A percentile compares a stretch with the other conserved stretches of the same genome.
phyloP scores from a whole-genome alignment of 2,888 invertebrate genomes.

The Peribatodes rhomboidaria region DNA sequence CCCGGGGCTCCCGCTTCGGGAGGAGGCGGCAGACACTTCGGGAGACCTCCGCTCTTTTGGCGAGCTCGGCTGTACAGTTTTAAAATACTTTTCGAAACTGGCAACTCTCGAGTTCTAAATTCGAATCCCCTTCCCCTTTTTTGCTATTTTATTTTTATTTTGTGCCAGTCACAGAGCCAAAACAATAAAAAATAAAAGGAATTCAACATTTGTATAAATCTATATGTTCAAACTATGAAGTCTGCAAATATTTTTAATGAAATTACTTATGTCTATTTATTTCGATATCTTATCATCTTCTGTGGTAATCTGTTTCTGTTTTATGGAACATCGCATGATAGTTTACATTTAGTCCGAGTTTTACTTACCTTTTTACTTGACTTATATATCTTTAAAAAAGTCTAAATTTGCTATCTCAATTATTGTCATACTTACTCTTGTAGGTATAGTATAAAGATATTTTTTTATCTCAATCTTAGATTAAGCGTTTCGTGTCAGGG shows the following conservation, averaged over 20 bases:
- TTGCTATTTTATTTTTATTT: too few species aligned
- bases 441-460: not conserved
- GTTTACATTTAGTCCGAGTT: constrained; percentile 19
- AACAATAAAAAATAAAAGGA: constrained; percentile 64
- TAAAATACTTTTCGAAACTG: constrained; percentile 43
- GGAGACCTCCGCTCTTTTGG: constrained; percentile 70
- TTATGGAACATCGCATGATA: constrained; percentile 12
- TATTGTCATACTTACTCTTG: not conserved
- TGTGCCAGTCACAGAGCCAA: constrained; percentile 34
- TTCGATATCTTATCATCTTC: constrained; percentile 55
- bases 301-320: constrained; percentile 18
- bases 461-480: constrained; percentile 9
- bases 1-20: constrained; percentile 61
- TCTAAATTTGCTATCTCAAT: constrained; percentile 12
- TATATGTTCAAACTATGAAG: constrained; percentile 31
- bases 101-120: constrained; percentile 31
- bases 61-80: constrained; percentile 64
- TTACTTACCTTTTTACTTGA: constrained; percentile 40
- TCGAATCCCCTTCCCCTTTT: constrained; percentile 61
- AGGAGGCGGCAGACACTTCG: constrained; percentile 62
- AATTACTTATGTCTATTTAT: constrained; percentile 32
- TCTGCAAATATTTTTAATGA: constrained; percentile 51
- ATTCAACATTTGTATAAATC: constrained; percentile 76
- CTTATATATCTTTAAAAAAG: constrained; percentile 1
- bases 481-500: constrained; percentile 8